Base-by-base conservation (phyloP, 1,140 invertebrate species). In the Phymastichus coffea region DNA sequence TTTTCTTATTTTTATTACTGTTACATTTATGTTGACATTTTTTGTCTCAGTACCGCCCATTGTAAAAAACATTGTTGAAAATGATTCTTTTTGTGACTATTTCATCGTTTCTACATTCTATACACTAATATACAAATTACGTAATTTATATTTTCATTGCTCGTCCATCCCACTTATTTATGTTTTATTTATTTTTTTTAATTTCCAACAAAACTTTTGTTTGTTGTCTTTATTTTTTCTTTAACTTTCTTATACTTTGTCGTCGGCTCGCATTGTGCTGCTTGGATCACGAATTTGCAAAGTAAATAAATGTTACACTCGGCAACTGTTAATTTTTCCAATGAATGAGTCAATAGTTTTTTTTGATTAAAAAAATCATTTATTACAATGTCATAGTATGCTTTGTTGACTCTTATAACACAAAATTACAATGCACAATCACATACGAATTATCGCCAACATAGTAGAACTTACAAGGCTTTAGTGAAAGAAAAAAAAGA, bases 71-170 rank as follows among this genome's bases (percentile, higher is more conserved):
- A 76, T 79, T 73, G 74, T 78, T 73, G 74, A 79, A 79, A 79
- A 78, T 76, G 76, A 79, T 79, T 66, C 67, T 63, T 70, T 70
- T 74, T 72, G 69, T 76, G 70, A 72, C 75, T 78, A 77, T 78
- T 77, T 77, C 74, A 70, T 76, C 70, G 67, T 75, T 69, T 74
- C 73, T 80, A 79, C 78, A 75, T 75, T 78, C 76, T 80, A 80
- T 80, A 80, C 78, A 80, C 77, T 79, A 80, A 80, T 80, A 79
- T 80, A 80, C 78, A 79, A 80, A 76, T 77, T 80, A 76, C 73
- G 70, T 69, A 73, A 77, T 75, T 74, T 75, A 74, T 68, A 63
- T 71, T 67, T 67, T 75, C 69, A 73, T 71, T 64, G 67, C 64
- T 72, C 70, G 70, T 75, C 71, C 74, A 61, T 78, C 73, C 72